These are phyloP conservation scores for Hormaphis cornu DNA, from an alignment of 1,140 invertebrate genomes.

Conservation along the genomic window DNA sequence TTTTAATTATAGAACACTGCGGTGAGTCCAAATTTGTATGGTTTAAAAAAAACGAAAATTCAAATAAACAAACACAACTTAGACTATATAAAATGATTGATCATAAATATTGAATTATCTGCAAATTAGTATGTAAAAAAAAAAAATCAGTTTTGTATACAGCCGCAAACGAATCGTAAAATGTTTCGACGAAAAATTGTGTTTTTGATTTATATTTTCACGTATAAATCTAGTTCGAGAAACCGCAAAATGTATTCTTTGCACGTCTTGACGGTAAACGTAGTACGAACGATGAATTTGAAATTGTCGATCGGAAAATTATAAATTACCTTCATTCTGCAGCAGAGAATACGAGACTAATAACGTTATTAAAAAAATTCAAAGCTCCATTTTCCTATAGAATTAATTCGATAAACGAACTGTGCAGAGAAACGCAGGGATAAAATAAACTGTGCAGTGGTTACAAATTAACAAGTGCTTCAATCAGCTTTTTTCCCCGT, in stretches of 20 bases:
- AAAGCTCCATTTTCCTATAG: no score
- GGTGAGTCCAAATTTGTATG: no score
- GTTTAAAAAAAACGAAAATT: neutral
- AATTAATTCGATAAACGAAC: no score
- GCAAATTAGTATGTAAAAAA: no score
- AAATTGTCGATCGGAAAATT: neutral
- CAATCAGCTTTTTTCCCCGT: no score
- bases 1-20: neutral
- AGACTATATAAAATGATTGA: no score
- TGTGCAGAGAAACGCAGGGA: no score
- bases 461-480: no score
- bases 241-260: neutral
- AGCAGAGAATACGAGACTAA: neutral
- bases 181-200: neutral
- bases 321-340: neutral
- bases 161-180: no score
- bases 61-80: neutral
- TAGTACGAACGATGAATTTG: slow-evolving; percentile 10
- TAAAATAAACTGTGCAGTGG: no score
- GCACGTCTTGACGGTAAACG: neutral
- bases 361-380: neutral
- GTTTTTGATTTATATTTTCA: slow-evolving; percentile 1
- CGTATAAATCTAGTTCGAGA: neutral
- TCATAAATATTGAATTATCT: no score
- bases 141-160: neutral